These are phyloP conservation scores for Agrenia bidenticulata DNA, from an alignment of 2,888 invertebrate genomes.

Conservation along the genomic window DNA sequence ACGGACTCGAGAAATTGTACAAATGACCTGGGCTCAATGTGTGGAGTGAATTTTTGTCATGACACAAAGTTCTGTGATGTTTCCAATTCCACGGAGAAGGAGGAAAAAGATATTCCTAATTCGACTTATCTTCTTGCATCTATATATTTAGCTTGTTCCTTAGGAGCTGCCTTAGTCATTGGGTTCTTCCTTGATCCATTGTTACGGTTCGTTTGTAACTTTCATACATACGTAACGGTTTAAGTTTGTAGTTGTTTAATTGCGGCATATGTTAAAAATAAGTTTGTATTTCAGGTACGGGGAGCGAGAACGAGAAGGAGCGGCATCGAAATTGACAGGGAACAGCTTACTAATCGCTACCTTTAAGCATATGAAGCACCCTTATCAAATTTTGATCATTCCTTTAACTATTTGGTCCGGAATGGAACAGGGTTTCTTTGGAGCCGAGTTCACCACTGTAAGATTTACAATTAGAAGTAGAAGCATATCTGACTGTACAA, in stretches of 20 bases:
- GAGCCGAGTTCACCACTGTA: constrained; percentile 40
- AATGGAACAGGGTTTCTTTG: constrained; percentile 79
- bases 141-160: constrained; percentile 83
- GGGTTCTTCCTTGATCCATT: constrained; percentile 86
- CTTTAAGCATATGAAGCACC: constrained; percentile 74
- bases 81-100: background rate
- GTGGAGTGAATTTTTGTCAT: constrained; percentile 39
- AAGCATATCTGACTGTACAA: too few species aligned
- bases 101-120: background rate
- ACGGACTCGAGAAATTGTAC: constrained; percentile 66
- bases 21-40: constrained; percentile 19
- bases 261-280: background rate
- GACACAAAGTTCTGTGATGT: constrained; percentile 21
- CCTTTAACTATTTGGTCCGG: constrained; percentile 96
- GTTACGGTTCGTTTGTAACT: constrained; percentile 65
- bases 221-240: background rate
- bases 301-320: constrained; percentile 76
- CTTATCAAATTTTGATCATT: constrained; percentile 63
- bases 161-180: constrained; percentile 81
- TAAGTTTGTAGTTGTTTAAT: background rate
- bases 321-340: constrained; percentile 62
- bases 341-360: constrained; percentile 84
- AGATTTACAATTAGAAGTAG: too few species aligned
- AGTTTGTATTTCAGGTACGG: constrained; percentile 69
- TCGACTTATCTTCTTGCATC: constrained; percentile 73